phyloP scores from a whole-genome alignment of 2,888 invertebrate genomes.

The Torymus aiolomorphi region DNA sequence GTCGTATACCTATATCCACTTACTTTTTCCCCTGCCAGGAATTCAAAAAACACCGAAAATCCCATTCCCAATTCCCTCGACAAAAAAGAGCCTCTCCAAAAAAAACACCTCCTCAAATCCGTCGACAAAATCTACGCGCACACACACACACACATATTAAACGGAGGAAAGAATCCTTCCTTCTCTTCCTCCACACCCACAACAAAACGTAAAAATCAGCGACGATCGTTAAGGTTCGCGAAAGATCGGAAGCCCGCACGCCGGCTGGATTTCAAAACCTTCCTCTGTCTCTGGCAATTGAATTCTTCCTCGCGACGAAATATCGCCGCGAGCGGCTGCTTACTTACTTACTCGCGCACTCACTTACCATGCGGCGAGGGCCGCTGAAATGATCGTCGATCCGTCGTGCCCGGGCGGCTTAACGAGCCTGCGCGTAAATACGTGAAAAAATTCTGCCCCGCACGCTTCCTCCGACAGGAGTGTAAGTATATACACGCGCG shows the following conservation, averaged over 20 bases:
- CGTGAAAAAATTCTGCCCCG: constrained; percentile 54
- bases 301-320: constrained; percentile 38
- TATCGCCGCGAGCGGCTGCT: constrained; percentile 23
- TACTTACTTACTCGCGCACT: neutral
- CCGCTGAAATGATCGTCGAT: constrained; percentile 50
- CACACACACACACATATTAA: too few species aligned
- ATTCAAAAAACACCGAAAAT: too few species aligned
- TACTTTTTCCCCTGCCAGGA: too few species aligned
- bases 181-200: too few species aligned
- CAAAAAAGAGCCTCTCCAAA: too few species aligned
- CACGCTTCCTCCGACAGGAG: neutral
- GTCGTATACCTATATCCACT: too few species aligned
- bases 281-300: constrained; percentile 27
- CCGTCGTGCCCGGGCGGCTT: constrained; percentile 45
- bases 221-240: constrained; percentile 11
- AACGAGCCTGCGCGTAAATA: constrained; percentile 48
- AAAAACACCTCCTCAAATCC: too few species aligned
- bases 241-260: constrained; percentile 36
- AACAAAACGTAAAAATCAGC: too few species aligned
- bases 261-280: constrained; percentile 14
- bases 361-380: constrained; percentile 46
- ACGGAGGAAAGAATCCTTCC: too few species aligned
- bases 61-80: too few species aligned
- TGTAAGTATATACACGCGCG: too few species aligned
- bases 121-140: too few species aligned